phyloP scores from a whole-genome alignment of 2,113 vertebrate genomes.

The Antigone vipio region DNA sequence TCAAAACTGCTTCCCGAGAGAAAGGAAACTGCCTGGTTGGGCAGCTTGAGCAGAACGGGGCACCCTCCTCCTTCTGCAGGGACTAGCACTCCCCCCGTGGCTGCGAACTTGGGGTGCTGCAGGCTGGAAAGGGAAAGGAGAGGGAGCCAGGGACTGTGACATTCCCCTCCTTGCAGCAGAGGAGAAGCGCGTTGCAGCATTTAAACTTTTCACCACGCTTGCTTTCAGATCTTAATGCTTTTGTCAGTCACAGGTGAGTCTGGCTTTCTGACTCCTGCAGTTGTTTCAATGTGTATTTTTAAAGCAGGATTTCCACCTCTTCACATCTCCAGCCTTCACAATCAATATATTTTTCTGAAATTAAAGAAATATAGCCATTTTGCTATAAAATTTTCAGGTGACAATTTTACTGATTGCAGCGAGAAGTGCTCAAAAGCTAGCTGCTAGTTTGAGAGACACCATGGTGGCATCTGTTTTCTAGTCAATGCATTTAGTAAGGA shows the following conservation, averaged over 20 bases:
- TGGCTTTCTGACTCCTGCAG: not conserved
- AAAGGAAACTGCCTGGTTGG: not conserved
- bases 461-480: not conserved
- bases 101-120: not conserved
- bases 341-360: not conserved
- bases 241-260: too few relatives aligned
- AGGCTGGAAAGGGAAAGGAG: not conserved
- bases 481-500: not conserved
- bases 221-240: not conserved
- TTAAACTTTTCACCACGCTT: not conserved
- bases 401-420: not conserved
- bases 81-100: fast-evolving
- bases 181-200: not conserved
- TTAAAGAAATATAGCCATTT: not conserved
- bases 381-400: not conserved
- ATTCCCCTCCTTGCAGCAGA: not conserved
- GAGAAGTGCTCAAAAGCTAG: not conserved
- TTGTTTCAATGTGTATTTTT: not conserved
- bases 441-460: not conserved
- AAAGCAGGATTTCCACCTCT: not conserved
- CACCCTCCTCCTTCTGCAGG: fast-evolving
- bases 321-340: not conserved
- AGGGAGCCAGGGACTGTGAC: not conserved
- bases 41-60: fast-evolving
- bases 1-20: not conserved